Percentiles rank a stretch among this genome's conserved stretches.
These are phyloP conservation scores for Odocoileus hemionus DNA, from an alignment of 2,113 vertebrate species.

Conservation along the genomic window DNA sequence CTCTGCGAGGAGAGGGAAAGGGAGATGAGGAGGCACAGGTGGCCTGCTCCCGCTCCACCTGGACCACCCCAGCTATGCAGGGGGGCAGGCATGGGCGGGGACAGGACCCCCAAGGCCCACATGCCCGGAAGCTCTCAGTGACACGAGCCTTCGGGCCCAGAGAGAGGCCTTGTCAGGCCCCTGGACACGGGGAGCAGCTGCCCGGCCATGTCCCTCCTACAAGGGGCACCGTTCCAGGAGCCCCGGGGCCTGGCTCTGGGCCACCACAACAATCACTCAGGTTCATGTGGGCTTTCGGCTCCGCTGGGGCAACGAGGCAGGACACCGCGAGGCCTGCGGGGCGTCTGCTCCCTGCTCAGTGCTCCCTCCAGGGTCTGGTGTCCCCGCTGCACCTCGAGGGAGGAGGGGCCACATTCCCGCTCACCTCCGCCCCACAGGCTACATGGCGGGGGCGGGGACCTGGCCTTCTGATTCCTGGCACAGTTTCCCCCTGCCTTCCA, in stretches of 20 bases:
- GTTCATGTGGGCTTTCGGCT: fast-evolving
- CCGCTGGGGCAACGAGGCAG: fast-evolving
- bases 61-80: background rate
- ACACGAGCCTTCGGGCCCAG: fast-evolving
- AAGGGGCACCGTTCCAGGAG: background rate
- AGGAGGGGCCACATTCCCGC: background rate
- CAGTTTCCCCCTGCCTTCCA: background rate
- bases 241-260: fast-evolving
- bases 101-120: fast-evolving
- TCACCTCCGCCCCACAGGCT: background rate
- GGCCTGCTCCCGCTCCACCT: fast-evolving
- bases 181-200: fast-evolving
- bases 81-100: background rate
- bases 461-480: background rate
- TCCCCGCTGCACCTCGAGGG: fast-evolving
- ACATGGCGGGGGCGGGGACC: fast-evolving
- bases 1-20: fast-evolving
- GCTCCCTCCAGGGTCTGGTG: fast-evolving
- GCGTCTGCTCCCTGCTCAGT: fast-evolving
- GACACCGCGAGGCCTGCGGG: background rate
- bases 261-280: background rate
- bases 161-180: background rate
- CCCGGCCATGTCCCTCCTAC: fast-evolving
- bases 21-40: fast-evolving
- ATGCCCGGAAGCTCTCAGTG: fast-evolving